phyloP scores from a whole-genome alignment of 2,113 vertebrate genomes.

The Ibidorhyncha struthersii region DNA sequence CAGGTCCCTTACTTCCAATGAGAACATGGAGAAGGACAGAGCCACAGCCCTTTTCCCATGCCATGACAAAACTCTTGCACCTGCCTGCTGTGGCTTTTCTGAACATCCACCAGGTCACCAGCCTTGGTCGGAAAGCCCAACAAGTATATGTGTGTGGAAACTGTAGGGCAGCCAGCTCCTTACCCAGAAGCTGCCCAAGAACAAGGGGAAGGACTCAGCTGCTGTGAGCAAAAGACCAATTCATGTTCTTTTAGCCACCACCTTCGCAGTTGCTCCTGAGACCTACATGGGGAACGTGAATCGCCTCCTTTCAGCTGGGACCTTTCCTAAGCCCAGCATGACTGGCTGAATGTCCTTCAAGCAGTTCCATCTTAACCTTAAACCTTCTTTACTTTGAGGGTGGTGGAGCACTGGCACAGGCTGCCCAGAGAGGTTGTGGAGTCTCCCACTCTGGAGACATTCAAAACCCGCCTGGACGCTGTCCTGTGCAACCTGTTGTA shows the following conservation, averaged over 20 bases:
- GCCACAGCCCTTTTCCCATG: not conserved
- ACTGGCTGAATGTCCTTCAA: not conserved
- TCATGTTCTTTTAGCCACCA: not conserved
- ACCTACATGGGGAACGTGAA: accelerated
- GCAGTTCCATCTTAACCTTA: too few relatives aligned
- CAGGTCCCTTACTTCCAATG: not conserved
- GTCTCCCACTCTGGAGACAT: too few relatives aligned
- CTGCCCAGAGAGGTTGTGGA: too few relatives aligned
- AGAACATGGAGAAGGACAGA: not conserved
- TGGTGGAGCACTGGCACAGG: too few relatives aligned
- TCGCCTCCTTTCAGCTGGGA: not conserved
- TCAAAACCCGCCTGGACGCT: too few relatives aligned
- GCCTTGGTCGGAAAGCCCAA: not conserved
- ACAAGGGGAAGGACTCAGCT: not conserved
- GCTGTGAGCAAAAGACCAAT: not conserved
- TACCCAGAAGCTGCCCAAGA: not conserved
- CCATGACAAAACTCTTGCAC: not conserved
- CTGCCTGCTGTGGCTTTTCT: not conserved
- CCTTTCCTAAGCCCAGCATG: not conserved
- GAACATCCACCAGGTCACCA: not conserved
- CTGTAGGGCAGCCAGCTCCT: not conserved
- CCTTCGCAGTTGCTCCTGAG: not conserved
- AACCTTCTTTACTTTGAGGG: too few relatives aligned
- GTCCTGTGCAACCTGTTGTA: too few relatives aligned
- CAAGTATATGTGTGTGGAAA: accelerated